phyloP scores from a whole-genome alignment of 2,113 vertebrate species.

The Strix uralensis region DNA sequence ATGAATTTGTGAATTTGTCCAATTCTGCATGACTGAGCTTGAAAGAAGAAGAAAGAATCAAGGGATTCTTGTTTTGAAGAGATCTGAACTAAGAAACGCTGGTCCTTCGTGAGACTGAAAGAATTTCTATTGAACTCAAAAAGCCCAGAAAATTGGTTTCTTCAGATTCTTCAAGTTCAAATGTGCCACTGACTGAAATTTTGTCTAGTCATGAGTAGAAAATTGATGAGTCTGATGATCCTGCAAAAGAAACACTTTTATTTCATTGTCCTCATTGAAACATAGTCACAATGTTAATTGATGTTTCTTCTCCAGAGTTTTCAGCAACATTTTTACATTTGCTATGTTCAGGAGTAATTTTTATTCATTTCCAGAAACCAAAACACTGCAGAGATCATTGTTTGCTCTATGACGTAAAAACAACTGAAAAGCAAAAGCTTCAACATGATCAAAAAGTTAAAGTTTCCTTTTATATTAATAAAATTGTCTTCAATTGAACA shows the following conservation, averaged over 20 bases:
- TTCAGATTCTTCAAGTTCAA: neutral
- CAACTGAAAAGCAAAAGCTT: neutral
- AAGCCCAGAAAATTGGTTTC: neutral
- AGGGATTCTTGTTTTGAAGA: neutral
- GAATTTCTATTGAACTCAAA: neutral
- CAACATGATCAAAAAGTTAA: neutral
- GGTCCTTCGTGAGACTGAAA: neutral
- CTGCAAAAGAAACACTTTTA: neutral
- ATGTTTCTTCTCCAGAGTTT: neutral
- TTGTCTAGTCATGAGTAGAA: neutral
- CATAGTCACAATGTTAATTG: neutral
- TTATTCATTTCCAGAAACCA: neutral
- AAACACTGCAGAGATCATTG: neutral
- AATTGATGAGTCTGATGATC: neutral
- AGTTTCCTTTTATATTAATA: neutral
- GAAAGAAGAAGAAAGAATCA: neutral
- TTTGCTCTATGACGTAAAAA: neutral
- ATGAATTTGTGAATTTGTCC: neutral
- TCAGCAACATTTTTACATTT: constrained; percentile 17
- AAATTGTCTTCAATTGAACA: neutral
- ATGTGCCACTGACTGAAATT: neutral
- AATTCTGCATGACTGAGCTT: neutral
- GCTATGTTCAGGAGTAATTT: neutral
- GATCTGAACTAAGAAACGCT: neutral
- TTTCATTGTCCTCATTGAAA: neutral